phyloP scores from a whole-genome alignment of 2,113 vertebrate species.

The Lethenteron camtschaticum region DNA sequence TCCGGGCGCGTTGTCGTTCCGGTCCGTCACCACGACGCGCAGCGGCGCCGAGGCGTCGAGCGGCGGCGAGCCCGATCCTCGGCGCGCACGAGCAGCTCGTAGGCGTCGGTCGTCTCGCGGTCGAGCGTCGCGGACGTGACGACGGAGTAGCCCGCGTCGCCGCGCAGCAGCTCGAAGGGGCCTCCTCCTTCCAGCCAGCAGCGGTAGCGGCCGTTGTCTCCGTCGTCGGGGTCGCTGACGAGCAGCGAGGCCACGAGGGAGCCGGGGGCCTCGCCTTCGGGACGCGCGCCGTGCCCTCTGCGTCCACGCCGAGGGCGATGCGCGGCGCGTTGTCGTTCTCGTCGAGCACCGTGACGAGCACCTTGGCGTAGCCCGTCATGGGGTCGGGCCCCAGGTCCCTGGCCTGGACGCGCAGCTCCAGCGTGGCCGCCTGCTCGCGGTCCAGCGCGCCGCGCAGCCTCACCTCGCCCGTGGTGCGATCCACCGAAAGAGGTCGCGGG shows the following conservation, averaged over 20 bases:
- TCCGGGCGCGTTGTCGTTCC: conserved; percentile 60
- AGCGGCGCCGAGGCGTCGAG: conserved; percentile 31
- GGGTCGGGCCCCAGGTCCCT: conserved; percentile 1
- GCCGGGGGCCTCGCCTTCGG: conserved; percentile 42
- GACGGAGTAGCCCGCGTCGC: conserved; percentile 14
- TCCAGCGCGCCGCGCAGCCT: conserved; percentile 5
- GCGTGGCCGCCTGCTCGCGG: not conserved
- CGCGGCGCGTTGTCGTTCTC: conserved; percentile 55
- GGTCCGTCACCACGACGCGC: conserved; percentile 39
- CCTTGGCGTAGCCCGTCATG: conserved; percentile 15
- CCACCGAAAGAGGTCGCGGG: conserved; percentile 7
- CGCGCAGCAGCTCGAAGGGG: conserved; percentile 21
- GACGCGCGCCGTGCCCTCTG: conserved; percentile 25
- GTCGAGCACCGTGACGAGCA: conserved; percentile 42
- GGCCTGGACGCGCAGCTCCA: conserved; percentile 7
- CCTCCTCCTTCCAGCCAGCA: conserved; percentile 30
- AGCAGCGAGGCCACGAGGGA: conserved; percentile 41
- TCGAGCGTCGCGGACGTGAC: conserved; percentile 36
- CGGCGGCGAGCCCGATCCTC: conserved; percentile 55
- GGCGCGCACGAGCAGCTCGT: conserved; percentile 40
- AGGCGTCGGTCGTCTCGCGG: conserved; percentile 30
- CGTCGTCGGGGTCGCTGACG: conserved; percentile 44
- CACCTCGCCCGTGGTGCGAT: not conserved
- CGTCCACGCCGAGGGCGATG: conserved; percentile 26
- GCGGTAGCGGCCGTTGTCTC: conserved; percentile 34